Percentiles rank a stretch among this genome's conserved stretches.
phyloP scores from a whole-genome alignment of 2,888 invertebrate species.

The Parelbella ahira region DNA sequence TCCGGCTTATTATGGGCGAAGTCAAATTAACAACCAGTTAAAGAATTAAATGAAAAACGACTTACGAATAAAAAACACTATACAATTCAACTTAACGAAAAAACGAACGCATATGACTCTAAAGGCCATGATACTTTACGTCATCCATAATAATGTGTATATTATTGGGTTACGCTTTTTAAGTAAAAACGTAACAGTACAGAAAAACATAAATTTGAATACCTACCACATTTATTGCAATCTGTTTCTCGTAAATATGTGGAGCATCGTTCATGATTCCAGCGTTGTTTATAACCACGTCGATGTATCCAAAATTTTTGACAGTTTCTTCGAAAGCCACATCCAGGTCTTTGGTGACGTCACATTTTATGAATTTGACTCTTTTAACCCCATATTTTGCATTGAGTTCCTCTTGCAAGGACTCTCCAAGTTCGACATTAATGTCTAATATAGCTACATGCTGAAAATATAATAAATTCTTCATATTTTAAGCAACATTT shows the following conservation, averaged over 20 bases:
- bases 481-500: no score
- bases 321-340: conserved; percentile 40
- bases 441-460: conserved; percentile 46
- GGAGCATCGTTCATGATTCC: conserved; percentile 57
- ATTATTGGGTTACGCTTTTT: no score
- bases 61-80: no score
- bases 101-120: no score
- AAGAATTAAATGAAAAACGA: no score
- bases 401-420: conserved; percentile 41
- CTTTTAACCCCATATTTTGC: conserved; percentile 39
- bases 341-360: conserved; percentile 47
- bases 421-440: conserved; percentile 37
- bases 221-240: conserved; percentile 62
- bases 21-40: no score
- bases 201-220: not conserved
- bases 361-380: conserved; percentile 50
- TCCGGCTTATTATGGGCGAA: no score
- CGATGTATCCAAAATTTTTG: conserved; percentile 45
- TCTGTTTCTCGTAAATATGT: conserved; percentile 48
- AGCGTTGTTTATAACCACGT: conserved; percentile 56
- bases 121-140: no score
- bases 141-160: no score
- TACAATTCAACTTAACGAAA: no score
- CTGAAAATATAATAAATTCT: conserved; percentile 24
- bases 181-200: no score